Conservation (phyloP, 1,140 invertebrate species). For the Druon quercuslanigerum region DNA sequence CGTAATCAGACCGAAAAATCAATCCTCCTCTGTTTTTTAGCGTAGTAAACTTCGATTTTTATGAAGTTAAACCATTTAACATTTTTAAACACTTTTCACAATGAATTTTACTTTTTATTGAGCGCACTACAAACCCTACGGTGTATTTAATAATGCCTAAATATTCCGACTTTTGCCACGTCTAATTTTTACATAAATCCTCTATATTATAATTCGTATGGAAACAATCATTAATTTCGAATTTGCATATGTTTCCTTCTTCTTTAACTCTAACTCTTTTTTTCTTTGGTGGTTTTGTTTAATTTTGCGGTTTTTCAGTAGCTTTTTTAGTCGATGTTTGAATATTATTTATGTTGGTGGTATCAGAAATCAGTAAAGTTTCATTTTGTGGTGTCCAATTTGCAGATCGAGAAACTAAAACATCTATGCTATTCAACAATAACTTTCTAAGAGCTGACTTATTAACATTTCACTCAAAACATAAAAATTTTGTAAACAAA, state of each 20-base stretch:
- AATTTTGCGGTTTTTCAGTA: too few species aligned
- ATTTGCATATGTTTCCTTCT: too few species aligned
- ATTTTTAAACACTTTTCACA: too few species aligned
- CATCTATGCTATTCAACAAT: constrained; percentile 30
- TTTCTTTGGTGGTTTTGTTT: too few species aligned
- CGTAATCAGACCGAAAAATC: constrained; percentile 28
- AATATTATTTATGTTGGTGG: neutral
- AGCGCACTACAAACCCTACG: constrained; percentile 24
- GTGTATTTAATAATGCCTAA: constrained; percentile 23
- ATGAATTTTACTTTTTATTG: neutral
- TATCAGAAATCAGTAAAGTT: neutral
- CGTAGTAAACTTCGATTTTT: constrained; percentile 4
- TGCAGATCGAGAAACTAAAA: constrained; percentile 24
- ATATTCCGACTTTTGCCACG: constrained; percentile 11
- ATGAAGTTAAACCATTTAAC: neutral
- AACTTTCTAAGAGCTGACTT: constrained; percentile 37
- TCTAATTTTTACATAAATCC: neutral
- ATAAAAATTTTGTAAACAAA: constrained; percentile 5
- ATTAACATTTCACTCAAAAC: neutral
- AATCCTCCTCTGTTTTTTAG: constrained; percentile 30
- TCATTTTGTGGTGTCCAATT: constrained; percentile 34
- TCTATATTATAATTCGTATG: constrained; percentile 1
- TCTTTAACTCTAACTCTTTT: too few species aligned
- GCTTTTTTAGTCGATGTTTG: too few species aligned
- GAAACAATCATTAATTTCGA: neutral